A percentile compares a stretch with the other conserved stretches of the same genome.
These are phyloP conservation scores for Piezodorus guildinii DNA, from an alignment of 1,140 invertebrate genomes.

Conservation along the genomic window DNA sequence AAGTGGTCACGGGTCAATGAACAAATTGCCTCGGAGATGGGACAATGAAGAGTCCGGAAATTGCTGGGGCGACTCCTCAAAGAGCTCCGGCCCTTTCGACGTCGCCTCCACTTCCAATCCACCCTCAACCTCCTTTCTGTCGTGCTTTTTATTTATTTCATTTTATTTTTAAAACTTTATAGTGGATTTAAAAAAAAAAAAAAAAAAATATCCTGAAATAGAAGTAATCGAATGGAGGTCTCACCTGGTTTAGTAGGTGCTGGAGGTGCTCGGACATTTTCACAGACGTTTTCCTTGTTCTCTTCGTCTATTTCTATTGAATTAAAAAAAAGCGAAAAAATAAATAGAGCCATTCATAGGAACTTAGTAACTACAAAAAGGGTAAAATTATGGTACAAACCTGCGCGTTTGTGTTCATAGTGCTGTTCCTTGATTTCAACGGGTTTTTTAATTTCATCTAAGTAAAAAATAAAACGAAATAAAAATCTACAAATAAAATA, in stretches of 20 bases:
- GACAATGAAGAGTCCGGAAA: conserved; percentile 6
- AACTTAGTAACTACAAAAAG: not conserved
- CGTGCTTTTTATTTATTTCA: not conserved
- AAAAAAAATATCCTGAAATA: too few species aligned
- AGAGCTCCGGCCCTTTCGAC: not conserved
- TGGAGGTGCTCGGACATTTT: not conserved
- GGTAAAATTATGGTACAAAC: not conserved
- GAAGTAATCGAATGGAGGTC: not conserved
- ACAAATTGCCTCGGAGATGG: conserved; percentile 7
- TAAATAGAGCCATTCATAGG: conserved; percentile 7
- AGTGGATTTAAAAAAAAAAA: too few species aligned
- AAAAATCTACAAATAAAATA: not conserved
- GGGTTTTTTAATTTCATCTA: conserved; percentile 18
- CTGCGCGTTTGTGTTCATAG: not conserved
- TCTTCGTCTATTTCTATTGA: conserved; percentile 23
- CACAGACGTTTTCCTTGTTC: conserved; percentile 24
- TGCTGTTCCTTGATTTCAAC: conserved; percentile 7
- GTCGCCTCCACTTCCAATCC: not conserved
- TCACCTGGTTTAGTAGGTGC: conserved; percentile 14
- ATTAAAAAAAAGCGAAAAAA: conserved; percentile 20
- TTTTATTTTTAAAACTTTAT: not conserved
- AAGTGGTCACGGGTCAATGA: not conserved
- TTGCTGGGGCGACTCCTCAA: not conserved
- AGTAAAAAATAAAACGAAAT: conserved; percentile 7
- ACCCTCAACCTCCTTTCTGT: not conserved